Conservation (phyloP, 2,113 vertebrate genomes). For the Catharus minimus region DNA sequence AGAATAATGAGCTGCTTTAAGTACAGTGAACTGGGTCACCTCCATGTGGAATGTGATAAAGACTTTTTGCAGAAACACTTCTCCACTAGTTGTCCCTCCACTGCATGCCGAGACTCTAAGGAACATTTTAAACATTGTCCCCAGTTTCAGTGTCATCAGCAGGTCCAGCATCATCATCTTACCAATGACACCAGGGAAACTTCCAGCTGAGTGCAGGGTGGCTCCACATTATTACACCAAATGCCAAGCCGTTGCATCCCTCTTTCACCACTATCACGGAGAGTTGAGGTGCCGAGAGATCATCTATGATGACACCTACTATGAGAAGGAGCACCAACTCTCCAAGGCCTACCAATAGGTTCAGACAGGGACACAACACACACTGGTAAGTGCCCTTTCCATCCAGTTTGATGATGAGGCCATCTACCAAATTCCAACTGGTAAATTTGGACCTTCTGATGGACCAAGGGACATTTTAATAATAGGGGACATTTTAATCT, state of each 20-base stretch:
- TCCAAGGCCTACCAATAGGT: neutral
- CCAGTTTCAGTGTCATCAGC: neutral
- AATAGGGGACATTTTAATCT: neutral
- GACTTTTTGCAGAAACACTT: neutral
- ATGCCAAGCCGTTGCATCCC: neutral
- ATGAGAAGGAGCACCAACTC: neutral
- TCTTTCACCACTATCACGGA: no score
- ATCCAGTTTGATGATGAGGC: neutral
- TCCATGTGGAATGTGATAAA: neutral
- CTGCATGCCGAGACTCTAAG: neutral
- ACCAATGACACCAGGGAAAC: neutral
- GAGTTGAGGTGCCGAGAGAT: no score
- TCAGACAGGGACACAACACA: neutral
- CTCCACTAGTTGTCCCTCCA: neutral
- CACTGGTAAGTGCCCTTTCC: neutral
- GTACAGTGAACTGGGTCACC: neutral
- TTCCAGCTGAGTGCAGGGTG: accelerated
- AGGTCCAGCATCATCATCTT: neutral
- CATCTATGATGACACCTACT: no score
- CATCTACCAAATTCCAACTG: neutral
- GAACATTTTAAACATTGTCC: neutral
- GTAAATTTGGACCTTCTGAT: neutral
- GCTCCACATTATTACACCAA: neutral
- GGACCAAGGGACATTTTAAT: neutral
- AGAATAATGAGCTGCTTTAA: neutral